Evolutionary conservation across 2,113 vertebrate genomes (phyloP), one percentile per base, ranked within the genome.

Genomic region (Saguinus midas): DNA sequence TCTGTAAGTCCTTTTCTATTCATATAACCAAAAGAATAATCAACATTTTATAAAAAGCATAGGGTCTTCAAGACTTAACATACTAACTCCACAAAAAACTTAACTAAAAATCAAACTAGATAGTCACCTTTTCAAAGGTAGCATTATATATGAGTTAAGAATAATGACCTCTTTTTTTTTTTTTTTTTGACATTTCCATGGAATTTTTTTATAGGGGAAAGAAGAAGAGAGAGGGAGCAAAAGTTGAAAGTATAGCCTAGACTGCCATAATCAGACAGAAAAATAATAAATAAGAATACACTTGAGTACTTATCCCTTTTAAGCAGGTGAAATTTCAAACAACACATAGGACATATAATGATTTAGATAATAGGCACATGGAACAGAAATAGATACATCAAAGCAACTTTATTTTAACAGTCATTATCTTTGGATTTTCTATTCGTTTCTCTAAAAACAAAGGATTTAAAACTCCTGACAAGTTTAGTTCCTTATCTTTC

Each of bases 141-240:
- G 78, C 55, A 96, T 68, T 92, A 92, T 87, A 45, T 95, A 20
- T 58, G 27, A 91, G 16, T 91, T 89, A 75, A 92, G 37, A 90
- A 76, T 87, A 16, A 87, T 27, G 79, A 64, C 8, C 17, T 87
- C 37, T 72, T 64, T 45, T 64, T 64, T 29, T 25, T 45, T 87
- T n/a, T n/a, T n/a, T 37, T 87, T 85, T 84, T 79, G 72, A 40
- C 27, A 79, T 58, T 94, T 92, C 52, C 40, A 73, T 32, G 68
- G 57, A 58, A 66, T 27, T 21, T 94, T 91, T 87, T 72, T 40
- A 73, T 87, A 61, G 37, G 20, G 4, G n/a, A 92, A 96, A 32
- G 14, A 64, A 76, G 52, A 43, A 57, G 3, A 20, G 29, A 37
- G 7, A 45, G 13, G 16, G 18, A 57, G 43, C 57, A 91, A 81